These are phyloP conservation scores for Cryptotis parvus DNA, from an alignment of 2,113 vertebrate species.

Conservation along the genomic window DNA sequence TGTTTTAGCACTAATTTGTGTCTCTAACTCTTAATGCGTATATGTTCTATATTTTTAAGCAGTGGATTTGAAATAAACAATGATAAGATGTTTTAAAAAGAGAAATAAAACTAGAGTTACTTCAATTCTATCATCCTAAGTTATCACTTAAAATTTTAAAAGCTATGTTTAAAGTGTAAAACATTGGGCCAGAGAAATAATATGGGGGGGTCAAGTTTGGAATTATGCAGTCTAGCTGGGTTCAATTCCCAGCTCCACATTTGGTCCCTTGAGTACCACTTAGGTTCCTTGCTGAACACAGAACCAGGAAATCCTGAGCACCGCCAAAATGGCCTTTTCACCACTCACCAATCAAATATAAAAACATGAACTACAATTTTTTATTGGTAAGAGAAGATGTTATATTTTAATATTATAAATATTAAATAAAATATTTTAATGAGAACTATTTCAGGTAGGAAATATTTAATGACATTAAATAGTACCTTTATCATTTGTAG, in stretches of 20 bases:
- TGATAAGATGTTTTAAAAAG: not conserved
- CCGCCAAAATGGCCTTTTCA: too few relatives aligned
- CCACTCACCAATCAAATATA: not conserved
- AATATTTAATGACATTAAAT: slow-evolving; percentile 16
- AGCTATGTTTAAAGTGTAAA: slow-evolving; percentile 16
- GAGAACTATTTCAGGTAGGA: not conserved
- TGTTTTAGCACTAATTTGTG: not conserved
- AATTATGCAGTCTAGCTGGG: not conserved
- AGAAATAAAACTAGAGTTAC: not conserved
- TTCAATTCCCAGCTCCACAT: not conserved
- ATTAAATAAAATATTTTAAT: not conserved
- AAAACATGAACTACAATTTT: not conserved
- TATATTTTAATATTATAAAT: too few relatives aligned
- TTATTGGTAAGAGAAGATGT: not conserved
- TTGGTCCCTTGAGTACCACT: too few relatives aligned
- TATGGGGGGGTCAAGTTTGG: not conserved
- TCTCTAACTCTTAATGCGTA: not conserved
- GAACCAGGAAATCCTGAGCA: too few relatives aligned
- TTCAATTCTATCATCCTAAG: not conserved
- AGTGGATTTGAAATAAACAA: not conserved
- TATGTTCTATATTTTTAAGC: not conserved
- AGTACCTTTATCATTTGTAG: slow-evolving; percentile 17
- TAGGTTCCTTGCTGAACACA: too few relatives aligned
- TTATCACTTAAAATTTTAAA: not conserved
- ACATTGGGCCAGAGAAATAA: not conserved